Base-by-base conservation (phyloP, 1,140 invertebrate genomes). In the Pentalonia nigronervosa region DNA sequence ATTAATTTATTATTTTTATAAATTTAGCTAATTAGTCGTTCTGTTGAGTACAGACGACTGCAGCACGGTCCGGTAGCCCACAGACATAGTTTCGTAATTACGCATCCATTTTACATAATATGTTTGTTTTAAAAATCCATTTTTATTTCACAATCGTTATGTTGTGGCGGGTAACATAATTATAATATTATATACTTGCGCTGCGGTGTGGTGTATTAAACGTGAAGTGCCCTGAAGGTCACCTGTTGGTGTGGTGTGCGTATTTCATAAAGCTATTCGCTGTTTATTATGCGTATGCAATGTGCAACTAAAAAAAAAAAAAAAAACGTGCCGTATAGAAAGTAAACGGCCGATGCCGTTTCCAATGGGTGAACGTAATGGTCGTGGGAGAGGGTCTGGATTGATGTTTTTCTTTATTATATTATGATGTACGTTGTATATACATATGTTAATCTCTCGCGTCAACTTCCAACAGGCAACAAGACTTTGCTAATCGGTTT, bases 81-180 rank as follows among this genome's bases (percentile, higher is more conserved):
- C 90, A 91, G 90, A 91, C 60, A 83, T 83, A 50, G 60, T 91
- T 91, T 91, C 34, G 67, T 48, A 83, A 90, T 90, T 90, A 90
- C 89, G 89, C 89, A 67, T 90, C 87, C 41, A 30, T 93, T 93
- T 93, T 93, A 86, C 81, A 93, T 93, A 93, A 93, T 76, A 76
- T 86, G 36, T 93, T 93, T 86, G 91, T 93, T 93, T 93, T 93
- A 93, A 93, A 84, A 53, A 84, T 86, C 25, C 81, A 45, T 86
- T 93, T 84, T 84, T 86, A 56, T 93, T 93, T 93, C 50, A 36
- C 81, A 93, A 56, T 53, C 34, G 81, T 93, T 81, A 86, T 50
- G 30, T 90, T 90, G 50, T 6, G 50, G 50, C 20, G 50, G 50
- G 21, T 53, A 90, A 41, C 56, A 14, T 67, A 47, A 67, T 56